These are phyloP conservation scores for Bufo gargarizans DNA, from an alignment of 2,113 vertebrate genomes.

Conservation along the genomic window DNA sequence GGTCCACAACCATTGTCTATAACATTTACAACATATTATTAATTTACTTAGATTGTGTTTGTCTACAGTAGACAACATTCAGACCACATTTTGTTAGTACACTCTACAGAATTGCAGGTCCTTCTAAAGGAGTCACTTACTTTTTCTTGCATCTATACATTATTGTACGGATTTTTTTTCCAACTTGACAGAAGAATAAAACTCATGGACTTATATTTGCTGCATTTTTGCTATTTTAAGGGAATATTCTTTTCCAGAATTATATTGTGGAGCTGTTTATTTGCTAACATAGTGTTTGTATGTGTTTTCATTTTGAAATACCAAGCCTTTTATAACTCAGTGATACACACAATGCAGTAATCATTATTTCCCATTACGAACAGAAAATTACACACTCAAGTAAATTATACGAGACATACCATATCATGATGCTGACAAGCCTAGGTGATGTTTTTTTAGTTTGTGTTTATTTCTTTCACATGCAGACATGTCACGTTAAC, in stretches of 20 bases:
- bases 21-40: too few relatives aligned
- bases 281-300: not conserved
- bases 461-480: conserved; percentile 17
- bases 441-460: not conserved
- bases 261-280: not conserved
- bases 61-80: too few relatives aligned
- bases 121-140: too few relatives aligned
- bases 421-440: not conserved
- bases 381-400: conserved; percentile 30
- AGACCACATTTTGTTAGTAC: too few relatives aligned
- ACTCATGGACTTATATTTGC: not conserved
- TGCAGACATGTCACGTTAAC: not conserved
- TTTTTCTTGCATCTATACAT: too few relatives aligned
- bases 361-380: conserved; percentile 16
- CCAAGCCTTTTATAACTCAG: conserved; percentile 6
- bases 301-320: not conserved
- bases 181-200: not conserved
- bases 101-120: too few relatives aligned
- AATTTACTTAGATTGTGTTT: too few relatives aligned
- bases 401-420: not conserved
- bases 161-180: too few relatives aligned
- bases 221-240: not conserved
- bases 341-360: conserved; percentile 5
- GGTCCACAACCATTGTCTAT: too few relatives aligned
- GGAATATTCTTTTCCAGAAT: not conserved